A percentile compares a stretch with the other conserved stretches of the same genome.
phyloP scores from a whole-genome alignment of 2,888 invertebrate genomes.

The Oxystoma pomonae region DNA sequence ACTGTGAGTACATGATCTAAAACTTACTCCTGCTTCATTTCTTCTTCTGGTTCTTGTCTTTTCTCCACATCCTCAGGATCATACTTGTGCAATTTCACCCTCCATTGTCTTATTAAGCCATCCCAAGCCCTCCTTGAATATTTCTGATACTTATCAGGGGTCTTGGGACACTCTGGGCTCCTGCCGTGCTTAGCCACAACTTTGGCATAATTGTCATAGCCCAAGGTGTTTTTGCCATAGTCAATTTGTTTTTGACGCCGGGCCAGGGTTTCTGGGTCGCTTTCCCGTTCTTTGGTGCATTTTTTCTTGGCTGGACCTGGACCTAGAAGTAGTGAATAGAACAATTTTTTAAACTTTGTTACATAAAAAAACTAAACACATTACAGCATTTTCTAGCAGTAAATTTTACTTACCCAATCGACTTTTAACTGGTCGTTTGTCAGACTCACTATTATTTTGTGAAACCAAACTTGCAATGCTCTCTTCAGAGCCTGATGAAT shows the following conservation, averaged over 20 bases:
- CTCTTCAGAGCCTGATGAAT: neutral
- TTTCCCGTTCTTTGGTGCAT: conserved; percentile 51
- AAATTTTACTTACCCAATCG: too few relatives aligned
- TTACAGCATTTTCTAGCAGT: too few relatives aligned
- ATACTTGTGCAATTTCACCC: conserved; percentile 76
- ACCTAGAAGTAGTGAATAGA: too few relatives aligned
- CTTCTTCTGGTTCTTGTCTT: neutral
- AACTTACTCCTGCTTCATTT: too few relatives aligned
- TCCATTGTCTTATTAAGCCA: conserved; percentile 81
- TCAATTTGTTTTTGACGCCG: conserved; percentile 91
- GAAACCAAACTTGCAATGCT: too few relatives aligned
- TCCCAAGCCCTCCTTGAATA: conserved; percentile 94
- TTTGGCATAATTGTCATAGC: conserved; percentile 72
- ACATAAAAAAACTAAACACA: too few relatives aligned
- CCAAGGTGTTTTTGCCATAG: conserved; percentile 89
- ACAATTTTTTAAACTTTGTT: too few relatives aligned
- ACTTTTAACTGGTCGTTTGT: conserved; percentile 16
- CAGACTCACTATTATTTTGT: conserved; percentile 7
- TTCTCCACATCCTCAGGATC: conserved; percentile 58
- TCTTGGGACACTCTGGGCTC: conserved; percentile 72
- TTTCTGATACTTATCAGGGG: conserved; percentile 83
- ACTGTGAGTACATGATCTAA: too few relatives aligned
- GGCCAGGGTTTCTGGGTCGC: conserved; percentile 64
- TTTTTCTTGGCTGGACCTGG: neutral
- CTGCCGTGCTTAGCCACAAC: conserved; percentile 70